These are phyloP conservation scores for Drosophila biarmipes DNA, from an alignment of 1,140 invertebrate genomes.

Conservation along the genomic window DNA sequence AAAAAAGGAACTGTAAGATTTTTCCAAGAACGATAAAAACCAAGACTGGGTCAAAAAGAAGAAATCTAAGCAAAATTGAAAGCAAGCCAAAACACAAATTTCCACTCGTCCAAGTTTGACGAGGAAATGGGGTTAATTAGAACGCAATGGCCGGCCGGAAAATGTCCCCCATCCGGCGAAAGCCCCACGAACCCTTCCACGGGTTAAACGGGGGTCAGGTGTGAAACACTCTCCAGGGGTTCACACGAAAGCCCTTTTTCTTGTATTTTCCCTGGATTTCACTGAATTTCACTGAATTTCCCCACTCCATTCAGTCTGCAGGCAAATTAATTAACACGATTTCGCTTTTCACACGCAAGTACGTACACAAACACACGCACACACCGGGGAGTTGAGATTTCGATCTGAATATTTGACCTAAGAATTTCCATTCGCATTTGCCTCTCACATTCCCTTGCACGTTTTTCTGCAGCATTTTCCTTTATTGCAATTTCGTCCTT, in stretches of 20 bases:
- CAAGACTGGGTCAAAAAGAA: background rate
- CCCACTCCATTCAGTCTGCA: conserved; percentile 2
- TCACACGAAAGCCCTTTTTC: background rate
- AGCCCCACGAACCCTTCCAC: background rate
- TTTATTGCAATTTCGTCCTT: background rate
- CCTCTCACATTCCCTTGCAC: conserved; percentile 1
- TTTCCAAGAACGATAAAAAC: background rate
- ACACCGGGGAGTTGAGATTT: conserved; percentile 6
- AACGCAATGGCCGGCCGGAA: conserved; percentile 34
- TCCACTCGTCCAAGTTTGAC: conserved; percentile 26
- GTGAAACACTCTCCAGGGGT: conserved; percentile 7
- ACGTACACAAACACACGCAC: conserved; percentile 15
- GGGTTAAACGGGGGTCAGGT: conserved; percentile 20
- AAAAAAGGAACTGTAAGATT: too few species aligned
- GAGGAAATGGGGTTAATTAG: conserved; percentile 54
- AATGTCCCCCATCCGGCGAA: background rate
- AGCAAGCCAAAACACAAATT: conserved; percentile 5
- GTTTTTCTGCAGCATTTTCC: conserved; percentile 11
- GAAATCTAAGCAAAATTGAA: background rate
- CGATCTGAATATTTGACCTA: conserved; percentile 31
- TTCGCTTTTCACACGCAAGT: conserved; percentile 49
- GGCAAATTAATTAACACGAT: conserved; percentile 74
- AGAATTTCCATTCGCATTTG: conserved; percentile 35
- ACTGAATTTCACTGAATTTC: too few species aligned
- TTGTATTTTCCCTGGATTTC: conserved; percentile 3